Evolutionary conservation across 1,140 invertebrate genomes (phyloP).

Genomic region (Caenorhabditis elegans): DNA sequence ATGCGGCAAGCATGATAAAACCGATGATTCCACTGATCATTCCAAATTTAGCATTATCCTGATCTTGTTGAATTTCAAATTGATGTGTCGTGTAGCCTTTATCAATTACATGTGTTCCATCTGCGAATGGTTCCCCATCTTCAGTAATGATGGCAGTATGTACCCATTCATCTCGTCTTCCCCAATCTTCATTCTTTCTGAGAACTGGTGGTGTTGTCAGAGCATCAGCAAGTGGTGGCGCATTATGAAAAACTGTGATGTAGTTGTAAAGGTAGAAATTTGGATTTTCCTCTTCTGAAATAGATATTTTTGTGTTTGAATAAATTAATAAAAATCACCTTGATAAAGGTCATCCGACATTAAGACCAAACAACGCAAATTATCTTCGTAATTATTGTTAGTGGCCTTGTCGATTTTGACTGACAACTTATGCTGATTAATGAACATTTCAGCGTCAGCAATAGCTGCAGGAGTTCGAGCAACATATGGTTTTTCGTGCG

Average conservation of each 20-base stretch:
- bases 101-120: not conserved
- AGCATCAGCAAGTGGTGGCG: not conserved
- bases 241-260: not conserved
- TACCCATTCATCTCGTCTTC: not conserved
- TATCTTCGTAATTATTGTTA: not conserved
- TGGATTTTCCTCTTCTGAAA: not conserved
- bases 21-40: no score
- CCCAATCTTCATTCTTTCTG: not conserved
- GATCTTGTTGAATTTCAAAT: not conserved
- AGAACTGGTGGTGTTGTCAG: not conserved
- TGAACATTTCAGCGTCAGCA: not conserved
- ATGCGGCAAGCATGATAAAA: not conserved
- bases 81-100: not conserved
- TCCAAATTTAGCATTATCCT: not conserved
- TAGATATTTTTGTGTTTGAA: not conserved
- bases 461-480: not conserved
- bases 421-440: not conserved
- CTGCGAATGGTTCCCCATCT: not conserved
- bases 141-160: not conserved
- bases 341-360: not conserved
- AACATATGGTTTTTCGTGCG: not conserved
- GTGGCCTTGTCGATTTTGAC: not conserved
- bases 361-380: constrained; percentile 3
- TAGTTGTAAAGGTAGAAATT: not conserved
- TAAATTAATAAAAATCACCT: not conserved